A percentile compares a stretch with the other conserved stretches of the same genome.
phyloP scores from a whole-genome alignment of 2,113 vertebrate species.

The Microcebus jonahi region DNA sequence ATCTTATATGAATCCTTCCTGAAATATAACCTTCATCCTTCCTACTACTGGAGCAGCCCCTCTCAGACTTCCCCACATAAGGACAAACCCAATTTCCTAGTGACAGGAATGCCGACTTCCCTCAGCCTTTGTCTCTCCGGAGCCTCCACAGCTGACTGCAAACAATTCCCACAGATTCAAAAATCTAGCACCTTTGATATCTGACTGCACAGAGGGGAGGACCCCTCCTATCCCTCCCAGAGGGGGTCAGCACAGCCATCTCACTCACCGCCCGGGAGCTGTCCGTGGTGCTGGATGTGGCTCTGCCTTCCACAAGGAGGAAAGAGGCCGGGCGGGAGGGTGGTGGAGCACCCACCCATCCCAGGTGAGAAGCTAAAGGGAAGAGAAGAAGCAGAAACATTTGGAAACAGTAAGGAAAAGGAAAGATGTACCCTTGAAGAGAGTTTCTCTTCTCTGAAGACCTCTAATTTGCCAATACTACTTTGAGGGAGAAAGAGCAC shows the following conservation, averaged over 20 bases:
- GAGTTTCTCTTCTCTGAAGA: background rate
- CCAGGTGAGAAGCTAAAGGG: slow-evolving; percentile 56
- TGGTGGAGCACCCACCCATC: slow-evolving; percentile 20
- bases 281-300: slow-evolving; percentile 73
- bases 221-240: background rate
- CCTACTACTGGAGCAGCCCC: background rate
- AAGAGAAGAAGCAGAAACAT: slow-evolving; percentile 58
- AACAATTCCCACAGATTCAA: background rate
- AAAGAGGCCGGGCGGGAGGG: slow-evolving; percentile 26
- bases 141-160: background rate
- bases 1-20: background rate
- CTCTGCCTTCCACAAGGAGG: background rate
- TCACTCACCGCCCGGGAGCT: slow-evolving; percentile 67
- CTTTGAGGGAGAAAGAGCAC: background rate
- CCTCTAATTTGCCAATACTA: background rate
- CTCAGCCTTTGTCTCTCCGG: background rate
- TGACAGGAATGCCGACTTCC: background rate
- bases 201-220: background rate
- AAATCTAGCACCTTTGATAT: background rate
- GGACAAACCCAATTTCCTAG: background rate
- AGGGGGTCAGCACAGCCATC: background rate
- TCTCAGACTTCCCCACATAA: background rate
- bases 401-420: slow-evolving; percentile 43
- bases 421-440: background rate
- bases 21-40: background rate